Evolutionary conservation across 2,113 vertebrate genomes (phyloP).

Genomic region (Lepisosteus oculatus): DNA sequence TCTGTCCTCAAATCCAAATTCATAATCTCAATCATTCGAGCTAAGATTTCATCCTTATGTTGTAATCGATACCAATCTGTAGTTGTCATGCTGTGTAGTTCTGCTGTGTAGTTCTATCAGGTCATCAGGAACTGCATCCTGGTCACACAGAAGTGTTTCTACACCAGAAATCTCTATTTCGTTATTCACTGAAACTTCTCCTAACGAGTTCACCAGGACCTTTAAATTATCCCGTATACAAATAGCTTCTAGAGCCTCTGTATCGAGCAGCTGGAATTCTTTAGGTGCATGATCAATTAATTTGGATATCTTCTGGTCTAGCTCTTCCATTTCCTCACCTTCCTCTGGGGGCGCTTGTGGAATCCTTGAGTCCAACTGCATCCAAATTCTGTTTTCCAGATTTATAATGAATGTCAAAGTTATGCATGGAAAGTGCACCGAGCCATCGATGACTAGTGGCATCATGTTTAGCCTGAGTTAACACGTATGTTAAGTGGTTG

Average conservation of each 20-base stretch:
- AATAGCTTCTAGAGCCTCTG: too few relatives aligned
- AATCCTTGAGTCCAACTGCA: neutral
- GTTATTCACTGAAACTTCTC: too few relatives aligned
- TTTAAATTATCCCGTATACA: too few relatives aligned
- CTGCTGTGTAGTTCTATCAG: neutral
- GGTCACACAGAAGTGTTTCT: conserved; percentile 1
- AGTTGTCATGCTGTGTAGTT: neutral
- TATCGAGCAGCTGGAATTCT: too few relatives aligned
- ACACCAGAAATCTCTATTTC: neutral
- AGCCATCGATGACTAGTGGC: neutral
- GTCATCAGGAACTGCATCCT: neutral
- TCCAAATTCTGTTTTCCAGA: neutral
- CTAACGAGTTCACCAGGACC: neutral
- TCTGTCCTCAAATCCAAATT: neutral
- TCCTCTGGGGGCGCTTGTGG: too few relatives aligned
- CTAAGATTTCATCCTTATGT: too few relatives aligned
- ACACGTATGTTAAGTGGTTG: neutral
- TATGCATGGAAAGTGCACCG: neutral
- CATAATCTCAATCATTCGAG: too few relatives aligned
- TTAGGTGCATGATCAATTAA: neutral
- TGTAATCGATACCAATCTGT: neutral
- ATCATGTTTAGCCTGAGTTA: neutral
- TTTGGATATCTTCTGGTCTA: neutral
- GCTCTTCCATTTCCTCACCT: neutral
- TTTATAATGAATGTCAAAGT: neutral